Conservation (phyloP, 2,888 invertebrate species). For the Leucophenga maculata region DNA sequence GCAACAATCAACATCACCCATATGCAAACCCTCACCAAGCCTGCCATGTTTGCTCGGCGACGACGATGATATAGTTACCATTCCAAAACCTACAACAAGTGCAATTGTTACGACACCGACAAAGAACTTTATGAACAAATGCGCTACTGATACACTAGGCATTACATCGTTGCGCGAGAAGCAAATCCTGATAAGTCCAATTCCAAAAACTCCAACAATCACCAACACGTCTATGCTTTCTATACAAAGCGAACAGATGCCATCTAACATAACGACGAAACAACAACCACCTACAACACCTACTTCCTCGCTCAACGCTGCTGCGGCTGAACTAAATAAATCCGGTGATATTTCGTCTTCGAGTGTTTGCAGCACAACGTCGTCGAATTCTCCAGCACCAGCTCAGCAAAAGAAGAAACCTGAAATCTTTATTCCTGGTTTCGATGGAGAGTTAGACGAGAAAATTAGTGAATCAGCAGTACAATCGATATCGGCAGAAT, state of each 20-base stretch:
- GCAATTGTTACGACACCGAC: conserved; percentile 34
- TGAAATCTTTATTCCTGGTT: conserved; percentile 79
- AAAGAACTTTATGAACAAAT: conserved; percentile 37
- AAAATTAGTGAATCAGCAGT: conserved; percentile 85
- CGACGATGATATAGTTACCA: conserved; percentile 73
- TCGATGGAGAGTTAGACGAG: conserved; percentile 80
- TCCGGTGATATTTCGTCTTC: conserved; percentile 18
- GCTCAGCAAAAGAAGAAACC: conserved; percentile 72
- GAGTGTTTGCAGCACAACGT: neutral
- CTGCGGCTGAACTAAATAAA: conserved; percentile 38
- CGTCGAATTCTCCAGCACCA: conserved; percentile 60
- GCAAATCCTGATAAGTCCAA: conserved; percentile 74
- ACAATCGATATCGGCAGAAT: conserved; percentile 81
- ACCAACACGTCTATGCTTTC: conserved; percentile 50
- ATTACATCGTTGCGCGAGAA: conserved; percentile 69
- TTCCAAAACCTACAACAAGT: conserved; percentile 41
- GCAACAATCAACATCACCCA: conserved; percentile 62
- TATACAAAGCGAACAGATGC: conserved; percentile 52
- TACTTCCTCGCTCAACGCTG: conserved; percentile 47
- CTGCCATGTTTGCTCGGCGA: conserved; percentile 78
- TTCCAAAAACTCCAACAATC: conserved; percentile 75
- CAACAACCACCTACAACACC: conserved; percentile 53
- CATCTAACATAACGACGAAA: conserved; percentile 58
- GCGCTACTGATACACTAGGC: conserved; percentile 53
- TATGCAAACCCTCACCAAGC: conserved; percentile 75